Evolutionary conservation across 2,888 invertebrate genomes (phyloP).

Genomic region (Deilephila elpenor): DNA sequence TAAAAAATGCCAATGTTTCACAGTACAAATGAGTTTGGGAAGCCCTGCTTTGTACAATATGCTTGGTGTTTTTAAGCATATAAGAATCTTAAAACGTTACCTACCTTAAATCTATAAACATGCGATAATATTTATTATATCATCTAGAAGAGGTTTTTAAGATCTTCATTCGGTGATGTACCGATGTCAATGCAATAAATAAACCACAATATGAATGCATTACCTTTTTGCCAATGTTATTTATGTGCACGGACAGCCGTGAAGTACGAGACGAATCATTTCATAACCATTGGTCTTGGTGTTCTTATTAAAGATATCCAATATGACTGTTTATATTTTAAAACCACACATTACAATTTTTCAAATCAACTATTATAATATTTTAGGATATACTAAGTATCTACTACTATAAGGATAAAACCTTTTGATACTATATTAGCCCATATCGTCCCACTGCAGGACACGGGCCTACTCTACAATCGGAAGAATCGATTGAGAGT

Average conservation of each 20-base stretch:
- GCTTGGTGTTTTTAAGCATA: no score
- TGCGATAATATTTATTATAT: not conserved
- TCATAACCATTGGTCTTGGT: not conserved
- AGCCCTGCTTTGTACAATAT: no score
- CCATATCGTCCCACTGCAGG: no score
- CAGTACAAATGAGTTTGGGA: no score
- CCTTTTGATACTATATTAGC: no score
- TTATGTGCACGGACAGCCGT: conserved; percentile 28
- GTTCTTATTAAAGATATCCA: conserved; percentile 7
- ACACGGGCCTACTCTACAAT: no score
- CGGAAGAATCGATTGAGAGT: no score
- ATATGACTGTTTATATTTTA: not conserved
- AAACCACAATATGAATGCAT: conserved; percentile 5
- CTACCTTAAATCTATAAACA: not conserved
- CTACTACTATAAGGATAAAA: no score
- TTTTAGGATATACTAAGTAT: no score
- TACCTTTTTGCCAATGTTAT: conserved; percentile 39
- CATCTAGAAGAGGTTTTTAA: conserved; percentile 27
- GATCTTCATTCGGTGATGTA: conserved; percentile 26
- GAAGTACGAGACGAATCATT: conserved; percentile 31
- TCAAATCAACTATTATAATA: no score
- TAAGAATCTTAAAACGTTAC: not conserved
- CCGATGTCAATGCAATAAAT: conserved; percentile 25
- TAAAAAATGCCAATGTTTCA: no score
- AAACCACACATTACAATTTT: not conserved